Evolutionary conservation across 2,113 vertebrate genomes (phyloP).

Genomic region (Indicator indicator): DNA sequence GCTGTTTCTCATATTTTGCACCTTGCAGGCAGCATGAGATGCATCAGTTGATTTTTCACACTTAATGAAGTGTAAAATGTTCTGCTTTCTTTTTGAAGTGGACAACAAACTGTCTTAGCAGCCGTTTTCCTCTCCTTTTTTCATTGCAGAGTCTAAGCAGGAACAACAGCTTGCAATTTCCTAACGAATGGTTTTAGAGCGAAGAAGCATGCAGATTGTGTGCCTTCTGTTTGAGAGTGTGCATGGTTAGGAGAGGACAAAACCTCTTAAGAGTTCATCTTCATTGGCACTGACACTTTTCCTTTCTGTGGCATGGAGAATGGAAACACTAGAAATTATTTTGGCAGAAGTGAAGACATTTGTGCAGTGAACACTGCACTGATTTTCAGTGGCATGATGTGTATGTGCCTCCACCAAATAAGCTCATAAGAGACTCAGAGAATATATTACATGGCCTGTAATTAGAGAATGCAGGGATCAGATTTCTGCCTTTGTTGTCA

Average conservation of each 20-base stretch:
- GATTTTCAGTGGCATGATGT: neutral
- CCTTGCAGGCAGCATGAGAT: neutral
- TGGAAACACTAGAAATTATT: neutral
- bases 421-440: neutral
- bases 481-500: conserved; percentile 31
- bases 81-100: neutral
- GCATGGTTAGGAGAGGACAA: neutral
- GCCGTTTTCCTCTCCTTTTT: neutral
- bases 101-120: neutral
- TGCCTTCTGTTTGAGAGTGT: neutral
- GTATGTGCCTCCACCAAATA: neutral
- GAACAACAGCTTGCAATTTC: neutral
- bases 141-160: neutral
- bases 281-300: neutral
- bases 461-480: conserved; percentile 13
- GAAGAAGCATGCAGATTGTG: neutral
- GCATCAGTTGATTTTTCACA: neutral
- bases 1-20: neutral
- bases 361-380: neutral
- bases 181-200: neutral
- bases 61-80: neutral
- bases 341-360: neutral
- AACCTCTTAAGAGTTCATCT: neutral
- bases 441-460: neutral
- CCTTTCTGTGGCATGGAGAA: neutral